Base-by-base conservation (phyloP, 2,888 invertebrate species). In the Drosophila melanosoma region DNA sequence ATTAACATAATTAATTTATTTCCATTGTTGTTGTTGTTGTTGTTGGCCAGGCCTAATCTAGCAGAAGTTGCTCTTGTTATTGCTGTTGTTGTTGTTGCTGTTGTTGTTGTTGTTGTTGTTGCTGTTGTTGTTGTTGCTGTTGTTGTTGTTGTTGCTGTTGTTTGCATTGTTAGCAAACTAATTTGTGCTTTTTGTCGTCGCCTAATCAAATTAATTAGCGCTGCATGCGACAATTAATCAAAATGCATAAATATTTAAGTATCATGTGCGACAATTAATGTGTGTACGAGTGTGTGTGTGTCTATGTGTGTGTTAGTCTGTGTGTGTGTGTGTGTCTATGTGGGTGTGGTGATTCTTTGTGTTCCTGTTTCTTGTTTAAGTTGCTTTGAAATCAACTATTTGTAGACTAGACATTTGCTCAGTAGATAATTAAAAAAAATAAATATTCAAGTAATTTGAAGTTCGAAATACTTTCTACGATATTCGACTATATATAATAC, bases 1-100 rank as follows among this genome's bases (percentile, higher is more conserved):
- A 88, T 88, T 88, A 90, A 84, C 84, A 87, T 88, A 88, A 88
- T 88, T 90, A 88, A 88, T 89, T 88, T 89, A 90, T 90, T 77
- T 87, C 74, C 62, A 64, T 74, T 66, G 75, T 76, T 75, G 59
- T 63, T 59, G 61, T 72, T 75, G 59, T 60, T 51, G 49, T 57
- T 51, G 36, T 35, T 40, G 49, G 63, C 62, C 69, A 42, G 67
- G 62, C 58, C 71, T 81, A 76, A 82, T 72, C 77, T 69, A 54
- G 48, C 60, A 68, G 42, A 56, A 61, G 59, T 45, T 23, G 61
- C 57, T 58, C 38, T 52, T 40, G 59, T 29, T 62, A 69, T 51
- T 42, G 56, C 65, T 63, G 42, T 51, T 67, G 56, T 52, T 67
- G 36, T 49, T 63, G 48, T 33, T 59, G 53, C 58, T 61, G 66